Evolutionary conservation across 2,113 vertebrate genomes (phyloP), one percentile per base, ranked within the genome.

Genomic region (Peucedramus taeniatus): DNA sequence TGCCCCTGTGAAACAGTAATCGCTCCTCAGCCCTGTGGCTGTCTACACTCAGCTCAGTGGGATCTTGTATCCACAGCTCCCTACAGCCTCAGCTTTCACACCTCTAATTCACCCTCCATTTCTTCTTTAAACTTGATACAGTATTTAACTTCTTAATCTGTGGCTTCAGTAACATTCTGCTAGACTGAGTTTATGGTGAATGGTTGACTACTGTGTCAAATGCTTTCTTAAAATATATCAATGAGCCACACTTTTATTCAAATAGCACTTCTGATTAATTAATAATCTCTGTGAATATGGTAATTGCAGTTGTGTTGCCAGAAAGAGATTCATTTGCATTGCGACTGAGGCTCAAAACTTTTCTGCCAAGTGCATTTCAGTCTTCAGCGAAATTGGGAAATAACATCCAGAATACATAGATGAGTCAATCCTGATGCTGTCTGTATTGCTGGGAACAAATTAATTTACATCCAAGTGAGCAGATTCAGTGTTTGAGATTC

Each of bases 1-100:
- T 65, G 11, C n/a, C 71, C 44, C 2, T 6, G 63, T 27, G 90
- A 53, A 66, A 59, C 50, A 24, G 66, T 15, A 28, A 45, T 57
- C 4, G 3, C 15, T 0, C 21, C 42, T 21, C 3, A 30, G 69
- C 83, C 27, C 47, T 0, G 3, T 3, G 0, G 11, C 39, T 47
- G 19, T 24, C 3, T 10, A 2, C 0, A 0, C 54, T 45, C 22
- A 24, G 10, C 61, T 44, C 85, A 3, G 3, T 0, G 4, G 85
- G 79, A 89, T 93, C 94, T 66, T 13, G 0, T 95, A 12, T 79
- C 84, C 42, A 11, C 40, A 15, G 70, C 57, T 87, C 63, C 84
- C 66, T 11, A 21, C 17, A 69, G 89, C 93, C 74, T 91, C 81
- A 76, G 69, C 81, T 94, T 94, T 95, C 83, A 83, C 6, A 4